These are phyloP conservation scores for Tachycineta bicolor DNA, from an alignment of 2,113 vertebrate species.

Conservation along the genomic window DNA sequence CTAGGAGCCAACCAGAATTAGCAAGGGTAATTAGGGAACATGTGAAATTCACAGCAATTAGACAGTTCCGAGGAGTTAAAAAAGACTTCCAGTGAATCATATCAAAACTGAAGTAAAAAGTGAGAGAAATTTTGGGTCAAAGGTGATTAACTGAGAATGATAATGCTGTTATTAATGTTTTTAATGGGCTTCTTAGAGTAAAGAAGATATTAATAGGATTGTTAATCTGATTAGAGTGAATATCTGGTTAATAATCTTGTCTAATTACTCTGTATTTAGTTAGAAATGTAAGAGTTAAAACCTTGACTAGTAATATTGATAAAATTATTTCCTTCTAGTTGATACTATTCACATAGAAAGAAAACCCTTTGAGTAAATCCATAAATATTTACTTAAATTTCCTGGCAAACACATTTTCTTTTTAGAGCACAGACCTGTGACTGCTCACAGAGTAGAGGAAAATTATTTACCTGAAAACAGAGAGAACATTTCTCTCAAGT, in stretches of 20 bases:
- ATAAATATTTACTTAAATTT: background rate
- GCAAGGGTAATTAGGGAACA: background rate
- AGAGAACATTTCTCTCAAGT: background rate
- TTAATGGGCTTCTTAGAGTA: constrained; percentile 32
- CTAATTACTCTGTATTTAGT: background rate
- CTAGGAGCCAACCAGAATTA: background rate
- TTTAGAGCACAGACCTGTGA: background rate
- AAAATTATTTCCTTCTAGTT: background rate
- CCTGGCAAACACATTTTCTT: background rate
- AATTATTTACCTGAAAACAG: background rate
- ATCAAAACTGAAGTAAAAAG: background rate
- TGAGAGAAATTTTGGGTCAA: background rate
- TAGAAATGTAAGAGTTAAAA: background rate
- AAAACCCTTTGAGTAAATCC: background rate
- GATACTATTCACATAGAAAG: background rate
- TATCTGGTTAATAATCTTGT: constrained; percentile 10
- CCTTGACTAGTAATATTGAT: background rate
- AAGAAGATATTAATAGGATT: constrained; percentile 9
- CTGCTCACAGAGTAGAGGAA: background rate
- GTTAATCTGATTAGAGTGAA: constrained; percentile 39
- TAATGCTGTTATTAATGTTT: background rate
- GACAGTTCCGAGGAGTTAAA: background rate
- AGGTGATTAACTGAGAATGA: background rate
- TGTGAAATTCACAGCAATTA: background rate
- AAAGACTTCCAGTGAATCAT: background rate